Base-by-base conservation (phyloP, 2,888 invertebrate genomes). In the Formica aserva region DNA sequence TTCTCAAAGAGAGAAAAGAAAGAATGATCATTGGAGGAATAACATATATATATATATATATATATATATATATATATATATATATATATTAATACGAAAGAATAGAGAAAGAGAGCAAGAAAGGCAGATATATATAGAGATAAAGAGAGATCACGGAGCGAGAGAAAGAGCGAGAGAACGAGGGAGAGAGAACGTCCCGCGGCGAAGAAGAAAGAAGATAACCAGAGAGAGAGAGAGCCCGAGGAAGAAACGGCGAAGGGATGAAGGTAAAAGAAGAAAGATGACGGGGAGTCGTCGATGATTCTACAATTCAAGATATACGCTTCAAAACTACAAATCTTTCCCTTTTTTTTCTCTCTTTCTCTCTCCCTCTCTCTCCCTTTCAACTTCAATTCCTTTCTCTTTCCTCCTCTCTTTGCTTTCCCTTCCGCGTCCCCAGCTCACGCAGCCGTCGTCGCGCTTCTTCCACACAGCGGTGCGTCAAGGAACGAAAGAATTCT, bases 401-500 rank as follows among this genome's bases (percentile, higher is more conserved):
- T 77, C 41, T 55, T 67, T 35, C 22, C 60, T 45, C 8, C n/a
- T 45, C 41, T 32, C 13, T 48, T 38, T 41, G 67, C 41, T 48
- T 29, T 57, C 22, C 32, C 48, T 65, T 57, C 32, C 52, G 52
- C 38, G 22, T 71, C 60, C 72, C 29, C 72, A 13, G 57, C 57
- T 78, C 38, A n/a, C 69, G 57, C 72, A 45, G 78, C 32, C 78
- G 72, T 71, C 71, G 48, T 77, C 57, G 67, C 45, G 65, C 18
- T 48, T 52, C 78, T 55, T 71, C 35, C 72, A 62, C 60, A 60
- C 62, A 78, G 72, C 67, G 74, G 78, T 83, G 77, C 78, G 77
- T 74, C 72, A 78, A 85, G 72, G 67, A 76, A 74, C 63, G 26
- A 78, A 85, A 29, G 38, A 60, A 77, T 62, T 57, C 8, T 52